phyloP scores from a whole-genome alignment of 2,797 vertebrate genomes.

The Hylomyscus alleni region DNA sequence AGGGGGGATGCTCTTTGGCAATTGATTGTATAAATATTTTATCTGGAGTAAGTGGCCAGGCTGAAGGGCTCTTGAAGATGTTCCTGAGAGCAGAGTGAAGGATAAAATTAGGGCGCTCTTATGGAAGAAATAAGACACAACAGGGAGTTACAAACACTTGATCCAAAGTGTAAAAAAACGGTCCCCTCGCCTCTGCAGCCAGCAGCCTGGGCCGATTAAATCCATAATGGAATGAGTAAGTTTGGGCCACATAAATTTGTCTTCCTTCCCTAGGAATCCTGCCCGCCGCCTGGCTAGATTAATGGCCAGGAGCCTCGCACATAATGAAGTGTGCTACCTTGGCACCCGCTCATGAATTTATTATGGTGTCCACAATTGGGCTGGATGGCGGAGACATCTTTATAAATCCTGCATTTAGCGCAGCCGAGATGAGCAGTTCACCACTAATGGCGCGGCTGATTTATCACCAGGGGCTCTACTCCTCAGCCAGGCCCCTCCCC shows the following conservation, averaged over 20 bases:
- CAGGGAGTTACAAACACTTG: conserved; percentile 90
- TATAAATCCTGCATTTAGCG: conserved; percentile 96
- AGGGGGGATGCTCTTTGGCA: conserved; percentile 88
- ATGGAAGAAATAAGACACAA: conserved; percentile 91
- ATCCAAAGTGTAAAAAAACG: conserved; percentile 90
- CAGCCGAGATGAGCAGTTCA: conserved; percentile 91
- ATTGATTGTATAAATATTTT: conserved; percentile 93
- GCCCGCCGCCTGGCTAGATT: conserved; percentile 93
- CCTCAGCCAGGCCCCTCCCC: conserved; percentile 89
- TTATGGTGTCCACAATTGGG: conserved; percentile 97
- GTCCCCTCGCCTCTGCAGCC: conserved; percentile 88
- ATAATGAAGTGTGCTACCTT: conserved; percentile 98
- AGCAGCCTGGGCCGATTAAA: conserved; percentile 94
- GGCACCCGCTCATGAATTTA: conserved; percentile 97
- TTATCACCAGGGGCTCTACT: conserved; percentile 91
- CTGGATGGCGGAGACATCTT: conserved; percentile 95
- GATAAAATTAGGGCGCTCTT: conserved; percentile 89
- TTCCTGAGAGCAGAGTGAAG: conserved; percentile 86
- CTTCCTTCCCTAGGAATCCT: conserved; percentile 94
- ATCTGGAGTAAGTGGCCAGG: conserved; percentile 89
- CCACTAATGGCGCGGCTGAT: conserved; percentile 93
- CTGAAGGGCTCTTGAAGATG: conserved; percentile 86
- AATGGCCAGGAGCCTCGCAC: conserved; percentile 94
- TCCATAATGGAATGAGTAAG: conserved; percentile 97
- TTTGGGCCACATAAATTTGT: conserved; percentile 96